These are phyloP conservation scores for Panthera tigris DNA, from an alignment of 2,113 vertebrate species.

Conservation along the genomic window DNA sequence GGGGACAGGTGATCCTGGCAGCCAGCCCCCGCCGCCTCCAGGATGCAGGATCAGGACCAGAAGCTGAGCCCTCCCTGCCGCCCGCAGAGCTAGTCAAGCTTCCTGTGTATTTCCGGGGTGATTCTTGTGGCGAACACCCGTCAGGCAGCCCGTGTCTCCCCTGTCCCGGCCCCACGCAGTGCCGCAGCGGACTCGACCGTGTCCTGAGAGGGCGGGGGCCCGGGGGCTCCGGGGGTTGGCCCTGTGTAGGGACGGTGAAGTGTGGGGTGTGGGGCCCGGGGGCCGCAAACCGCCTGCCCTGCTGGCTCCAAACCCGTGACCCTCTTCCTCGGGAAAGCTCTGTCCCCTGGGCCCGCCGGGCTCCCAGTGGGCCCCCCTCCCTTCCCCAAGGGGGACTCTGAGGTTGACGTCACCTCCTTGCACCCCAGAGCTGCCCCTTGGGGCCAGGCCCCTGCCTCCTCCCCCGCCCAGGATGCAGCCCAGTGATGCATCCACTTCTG, in stretches of 20 bases:
- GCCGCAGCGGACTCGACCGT: rapidly evolving
- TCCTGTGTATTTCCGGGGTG: background rate
- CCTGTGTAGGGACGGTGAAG: background rate
- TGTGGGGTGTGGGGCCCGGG: background rate
- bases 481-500: background rate
- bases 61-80: background rate
- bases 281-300: background rate
- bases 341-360: background rate
- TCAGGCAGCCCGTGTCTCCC: background rate
- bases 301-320: rapidly evolving
- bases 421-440: background rate
- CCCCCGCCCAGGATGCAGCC: background rate
- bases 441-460: background rate
- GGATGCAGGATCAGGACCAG: background rate
- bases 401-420: background rate
- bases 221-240: background rate
- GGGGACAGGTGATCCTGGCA: background rate
- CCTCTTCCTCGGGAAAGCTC: background rate
- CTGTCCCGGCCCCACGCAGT: background rate
- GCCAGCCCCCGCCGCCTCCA: background rate
- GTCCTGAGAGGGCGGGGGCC: background rate
- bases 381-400: background rate
- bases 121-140: background rate
- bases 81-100: background rate
- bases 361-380: background rate